Base-by-base conservation (phyloP, 2,113 vertebrate genomes). In the Ictalurus punctatus region DNA sequence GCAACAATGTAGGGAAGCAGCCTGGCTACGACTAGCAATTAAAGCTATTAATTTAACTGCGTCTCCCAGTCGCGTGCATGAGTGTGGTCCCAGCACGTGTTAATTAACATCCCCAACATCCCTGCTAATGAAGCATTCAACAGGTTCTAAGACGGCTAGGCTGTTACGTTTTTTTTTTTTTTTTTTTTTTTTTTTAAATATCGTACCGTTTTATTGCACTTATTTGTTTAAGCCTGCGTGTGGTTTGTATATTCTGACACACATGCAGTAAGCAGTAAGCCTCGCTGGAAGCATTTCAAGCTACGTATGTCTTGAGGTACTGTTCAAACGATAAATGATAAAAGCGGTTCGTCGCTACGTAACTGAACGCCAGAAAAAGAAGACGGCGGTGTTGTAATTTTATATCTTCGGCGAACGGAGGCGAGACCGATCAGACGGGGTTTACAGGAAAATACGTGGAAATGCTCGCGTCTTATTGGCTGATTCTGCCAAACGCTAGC, bases 1-100 rank as follows among this genome's bases (percentile, higher is more conserved):
- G 34, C 37, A 4, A 44, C 56, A 63, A 25, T 76, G 56, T 76
- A 0, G 27, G 25, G 56, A 34, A 25, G 71, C 54, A n/a, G 73
- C 0, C 6, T 63, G 4, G 13, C 37, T 78, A 17, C 37, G 17
- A 48, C 73, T 48, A 44, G 30, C 56, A 44, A 83, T 83, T 83
- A 63, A 6, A 59, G 85, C 85, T 6, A 61, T 86, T 86, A 76
- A 73, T 63, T 86, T 61, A 78, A 86, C 73, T 27, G 73, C 56
- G 4, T 48, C 54, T 61, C 84, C 30, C n/a, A 25, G 84, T 56
- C 44, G 27, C 30, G 40, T 44, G 69, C 10, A 12, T 3, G n/a
- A 71, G 44, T 71, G 63, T 59, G 67, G 67, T 74, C 48, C 14
- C 30, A 19, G 10, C 54, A 83, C 4, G 34, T 83, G 81, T 83